A percentile compares a stretch with the other conserved stretches of the same genome.
Evolutionary conservation across 2,888 invertebrate species (phyloP).

Genomic region (Encarsia formosa): DNA sequence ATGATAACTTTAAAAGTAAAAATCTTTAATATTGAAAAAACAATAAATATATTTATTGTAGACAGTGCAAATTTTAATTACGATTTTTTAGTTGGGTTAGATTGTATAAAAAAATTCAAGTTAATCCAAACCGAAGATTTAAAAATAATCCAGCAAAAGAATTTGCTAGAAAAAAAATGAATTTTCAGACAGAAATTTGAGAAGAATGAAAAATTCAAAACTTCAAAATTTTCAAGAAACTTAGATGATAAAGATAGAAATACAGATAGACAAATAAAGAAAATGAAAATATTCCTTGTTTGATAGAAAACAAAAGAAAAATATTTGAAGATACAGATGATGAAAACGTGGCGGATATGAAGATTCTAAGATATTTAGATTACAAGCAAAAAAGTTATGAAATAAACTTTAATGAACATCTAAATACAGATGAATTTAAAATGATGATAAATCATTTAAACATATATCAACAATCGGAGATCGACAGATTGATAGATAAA

Average conservation of each 20-base stretch:
- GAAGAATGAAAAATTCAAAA: no score
- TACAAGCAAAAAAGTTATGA: not conserved
- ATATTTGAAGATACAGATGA: not conserved
- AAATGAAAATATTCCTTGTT: no score
- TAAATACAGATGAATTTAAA: slow-evolving; percentile 22
- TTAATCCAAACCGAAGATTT: slow-evolving; percentile 22
- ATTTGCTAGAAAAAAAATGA: no score
- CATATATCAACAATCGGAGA: slow-evolving; percentile 3
- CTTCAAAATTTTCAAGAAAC: no score
- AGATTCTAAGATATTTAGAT: no score
- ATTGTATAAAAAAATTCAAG: slow-evolving; percentile 23
- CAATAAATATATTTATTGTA: not conserved
- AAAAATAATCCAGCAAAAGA: not conserved
- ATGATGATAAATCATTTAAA: slow-evolving; percentile 23
- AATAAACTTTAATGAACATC: slow-evolving; percentile 29
- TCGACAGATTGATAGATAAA: slow-evolving; percentile 29
- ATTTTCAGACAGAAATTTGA: not conserved
- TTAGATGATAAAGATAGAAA: no score
- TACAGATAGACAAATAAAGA: no score
- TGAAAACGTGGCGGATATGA: no score
- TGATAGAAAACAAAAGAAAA: no score
- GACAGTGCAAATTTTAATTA: slow-evolving; percentile 25
- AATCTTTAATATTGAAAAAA: slow-evolving; percentile 19
- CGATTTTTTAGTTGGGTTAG: slow-evolving; percentile 31
- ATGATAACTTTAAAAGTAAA: slow-evolving; percentile 9